phyloP scores from a whole-genome alignment of 2,888 invertebrate species.

The Frankliniella fusca region DNA sequence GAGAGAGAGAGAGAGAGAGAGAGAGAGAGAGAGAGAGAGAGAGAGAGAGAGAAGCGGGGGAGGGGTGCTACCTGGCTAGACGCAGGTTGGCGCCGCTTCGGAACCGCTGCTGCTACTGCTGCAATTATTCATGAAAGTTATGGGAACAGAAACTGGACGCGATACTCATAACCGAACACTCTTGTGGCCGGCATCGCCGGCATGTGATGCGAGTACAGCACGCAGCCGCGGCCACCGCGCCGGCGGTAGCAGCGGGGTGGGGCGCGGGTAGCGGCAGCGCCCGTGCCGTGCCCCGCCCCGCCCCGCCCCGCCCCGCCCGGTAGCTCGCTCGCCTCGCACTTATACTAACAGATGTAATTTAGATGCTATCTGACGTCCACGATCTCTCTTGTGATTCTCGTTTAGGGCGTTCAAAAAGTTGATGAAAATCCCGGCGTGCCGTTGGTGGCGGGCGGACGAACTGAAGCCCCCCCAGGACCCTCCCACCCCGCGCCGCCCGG shows the following conservation, averaged over 20 bases:
- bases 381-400: constrained; percentile 26
- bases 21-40: too few species aligned
- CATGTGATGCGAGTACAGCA: constrained; percentile 27
- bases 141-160: constrained; percentile 21
- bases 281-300: not conserved
- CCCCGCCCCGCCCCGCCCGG: not conserved
- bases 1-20: too few species aligned
- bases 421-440: not conserved
- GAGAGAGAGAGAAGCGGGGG: too few species aligned
- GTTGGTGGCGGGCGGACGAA: too few species aligned
- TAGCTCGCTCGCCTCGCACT: constrained; percentile 12
- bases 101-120: constrained; percentile 38
- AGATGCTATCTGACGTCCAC: constrained; percentile 19
- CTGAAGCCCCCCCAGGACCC: too few species aligned
- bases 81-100: not conserved
- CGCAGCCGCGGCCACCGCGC: not conserved
- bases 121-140: constrained; percentile 43
- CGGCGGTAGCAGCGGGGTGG: not conserved
- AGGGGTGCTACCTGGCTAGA: not conserved
- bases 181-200: constrained; percentile 14
- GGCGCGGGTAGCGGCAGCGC: not conserved
- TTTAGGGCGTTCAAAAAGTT: constrained; percentile 21
- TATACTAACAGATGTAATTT: constrained; percentile 27
- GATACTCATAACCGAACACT: constrained; percentile 29
- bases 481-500: not conserved